These are phyloP conservation scores for Calcarius lapponicus DNA, from an alignment of 2,797 vertebrate genomes.

Conservation along the genomic window DNA sequence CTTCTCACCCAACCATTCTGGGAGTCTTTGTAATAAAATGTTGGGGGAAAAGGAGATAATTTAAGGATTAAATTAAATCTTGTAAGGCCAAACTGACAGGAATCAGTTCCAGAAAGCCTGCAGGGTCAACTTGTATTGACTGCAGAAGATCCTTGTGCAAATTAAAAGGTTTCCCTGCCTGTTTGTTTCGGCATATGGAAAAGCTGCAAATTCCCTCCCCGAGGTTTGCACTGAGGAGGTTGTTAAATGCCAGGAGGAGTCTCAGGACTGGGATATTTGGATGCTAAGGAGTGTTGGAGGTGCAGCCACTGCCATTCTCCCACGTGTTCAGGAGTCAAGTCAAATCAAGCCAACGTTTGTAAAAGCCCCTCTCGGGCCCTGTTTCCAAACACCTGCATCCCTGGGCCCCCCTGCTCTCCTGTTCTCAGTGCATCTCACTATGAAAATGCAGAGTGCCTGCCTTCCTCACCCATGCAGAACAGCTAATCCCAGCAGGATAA, in stretches of 20 bases:
- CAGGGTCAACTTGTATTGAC: neutral
- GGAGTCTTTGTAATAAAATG: neutral
- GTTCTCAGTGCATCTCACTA: neutral
- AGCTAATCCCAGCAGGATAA: slow-evolving; percentile 14
- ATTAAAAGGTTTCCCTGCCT: neutral
- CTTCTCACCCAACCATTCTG: neutral
- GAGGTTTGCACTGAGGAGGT: neutral
- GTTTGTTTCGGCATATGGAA: neutral
- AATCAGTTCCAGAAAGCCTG: neutral
- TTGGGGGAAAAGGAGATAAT: neutral
- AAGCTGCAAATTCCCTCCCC: neutral
- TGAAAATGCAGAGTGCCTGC: neutral
- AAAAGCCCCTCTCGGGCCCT: neutral
- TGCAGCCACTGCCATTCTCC: neutral
- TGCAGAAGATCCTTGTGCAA: neutral
- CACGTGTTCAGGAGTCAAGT: neutral
- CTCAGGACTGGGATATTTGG: neutral
- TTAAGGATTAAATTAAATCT: neutral
- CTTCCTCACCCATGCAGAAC: slow-evolving; percentile 3
- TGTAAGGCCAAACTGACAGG: neutral
- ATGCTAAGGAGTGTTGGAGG: neutral
- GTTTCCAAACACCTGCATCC: neutral
- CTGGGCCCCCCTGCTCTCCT: neutral
- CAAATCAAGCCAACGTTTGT: neutral
- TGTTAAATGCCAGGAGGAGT: neutral